Percentiles rank a stretch among this genome's conserved stretches.
phyloP scores from a whole-genome alignment of 1,140 invertebrate genomes.

The Ganaspis sp. region DNA sequence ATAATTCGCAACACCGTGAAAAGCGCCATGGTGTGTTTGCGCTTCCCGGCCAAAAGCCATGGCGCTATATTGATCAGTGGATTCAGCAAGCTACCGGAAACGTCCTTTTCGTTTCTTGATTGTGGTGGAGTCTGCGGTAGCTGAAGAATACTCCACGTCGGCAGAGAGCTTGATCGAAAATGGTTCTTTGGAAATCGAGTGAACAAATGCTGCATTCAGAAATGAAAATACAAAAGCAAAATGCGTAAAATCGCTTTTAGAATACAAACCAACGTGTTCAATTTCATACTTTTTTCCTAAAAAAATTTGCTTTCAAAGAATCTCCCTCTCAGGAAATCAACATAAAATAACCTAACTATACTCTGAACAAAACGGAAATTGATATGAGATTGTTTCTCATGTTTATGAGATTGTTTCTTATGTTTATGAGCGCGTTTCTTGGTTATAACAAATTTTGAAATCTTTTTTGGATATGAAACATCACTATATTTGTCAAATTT shows the following conservation, averaged over 20 bases:
- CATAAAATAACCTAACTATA: no score
- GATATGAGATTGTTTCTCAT: no score
- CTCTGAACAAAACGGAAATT: no score
- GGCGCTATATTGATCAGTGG: slow-evolving; percentile 43
- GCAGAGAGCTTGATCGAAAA: neutral
- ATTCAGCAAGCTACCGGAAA: slow-evolving; percentile 36
- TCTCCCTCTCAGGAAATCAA: no score
- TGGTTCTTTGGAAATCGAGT: slow-evolving; percentile 11
- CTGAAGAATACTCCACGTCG: slow-evolving; percentile 19
- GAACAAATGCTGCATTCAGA: neutral
- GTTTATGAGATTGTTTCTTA: no score
- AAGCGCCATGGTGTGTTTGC: slow-evolving; percentile 40
- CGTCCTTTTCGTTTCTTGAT: slow-evolving; percentile 33
- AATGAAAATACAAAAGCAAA: neutral
- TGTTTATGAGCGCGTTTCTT: no score
- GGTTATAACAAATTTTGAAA: no score
- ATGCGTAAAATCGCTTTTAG: neutral
- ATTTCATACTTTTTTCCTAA: no score
- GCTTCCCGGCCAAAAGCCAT: slow-evolving; percentile 37
- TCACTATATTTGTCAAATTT: no score
- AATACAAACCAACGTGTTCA: neutral
- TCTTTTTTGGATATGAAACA: no score
- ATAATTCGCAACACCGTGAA: neutral
- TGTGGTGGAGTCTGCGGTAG: slow-evolving; percentile 24
- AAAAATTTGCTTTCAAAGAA: no score